phyloP scores from a whole-genome alignment of 37 sponge, comb jelly and placozoan genomes.

The Ephydatia muelleri region DNA sequence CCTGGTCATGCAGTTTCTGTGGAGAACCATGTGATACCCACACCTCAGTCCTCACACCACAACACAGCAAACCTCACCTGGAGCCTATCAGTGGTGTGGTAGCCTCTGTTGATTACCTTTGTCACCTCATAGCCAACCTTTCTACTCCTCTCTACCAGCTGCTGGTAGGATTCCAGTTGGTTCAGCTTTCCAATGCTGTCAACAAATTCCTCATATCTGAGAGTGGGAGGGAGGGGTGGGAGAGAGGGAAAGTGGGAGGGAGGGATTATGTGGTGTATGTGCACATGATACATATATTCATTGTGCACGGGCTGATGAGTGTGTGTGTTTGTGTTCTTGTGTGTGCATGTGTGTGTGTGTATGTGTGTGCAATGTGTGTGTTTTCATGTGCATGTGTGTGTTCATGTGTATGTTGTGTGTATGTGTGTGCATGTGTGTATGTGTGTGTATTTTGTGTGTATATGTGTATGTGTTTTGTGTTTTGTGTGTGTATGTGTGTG shows the following conservation, averaged over 20 bases:
- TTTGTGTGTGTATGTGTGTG: too few species aligned
- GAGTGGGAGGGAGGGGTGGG: slow-evolving; percentile 1
- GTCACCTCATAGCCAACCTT: slow-evolving; percentile 77
- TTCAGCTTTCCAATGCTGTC: slow-evolving; percentile 76
- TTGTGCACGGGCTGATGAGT: too few species aligned
- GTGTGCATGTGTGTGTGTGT: too few species aligned
- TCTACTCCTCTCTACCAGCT: slow-evolving; percentile 58
- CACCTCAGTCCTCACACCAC: background rate
- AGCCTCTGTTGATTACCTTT: slow-evolving; percentile 87
- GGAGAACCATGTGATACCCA: background rate
- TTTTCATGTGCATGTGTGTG: too few species aligned
- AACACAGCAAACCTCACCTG: slow-evolving; percentile 60
- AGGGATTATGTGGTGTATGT: background rate
- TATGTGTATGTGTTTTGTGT: too few species aligned
- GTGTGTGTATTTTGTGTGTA: too few species aligned
- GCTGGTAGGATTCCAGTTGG: slow-evolving; percentile 65
- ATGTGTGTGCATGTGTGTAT: too few species aligned
- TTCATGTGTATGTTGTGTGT: too few species aligned
- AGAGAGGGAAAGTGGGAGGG: background rate
- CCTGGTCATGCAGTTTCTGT: slow-evolving; percentile 47
- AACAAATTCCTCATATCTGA: slow-evolving; percentile 88
- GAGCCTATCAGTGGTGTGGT: slow-evolving; percentile 76
- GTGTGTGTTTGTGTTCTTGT: too few species aligned
- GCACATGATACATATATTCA: too few species aligned
- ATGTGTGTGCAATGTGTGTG: too few species aligned